Conservation (phyloP, 2,888 invertebrate genomes). For the Gryllus longicercus region DNA sequence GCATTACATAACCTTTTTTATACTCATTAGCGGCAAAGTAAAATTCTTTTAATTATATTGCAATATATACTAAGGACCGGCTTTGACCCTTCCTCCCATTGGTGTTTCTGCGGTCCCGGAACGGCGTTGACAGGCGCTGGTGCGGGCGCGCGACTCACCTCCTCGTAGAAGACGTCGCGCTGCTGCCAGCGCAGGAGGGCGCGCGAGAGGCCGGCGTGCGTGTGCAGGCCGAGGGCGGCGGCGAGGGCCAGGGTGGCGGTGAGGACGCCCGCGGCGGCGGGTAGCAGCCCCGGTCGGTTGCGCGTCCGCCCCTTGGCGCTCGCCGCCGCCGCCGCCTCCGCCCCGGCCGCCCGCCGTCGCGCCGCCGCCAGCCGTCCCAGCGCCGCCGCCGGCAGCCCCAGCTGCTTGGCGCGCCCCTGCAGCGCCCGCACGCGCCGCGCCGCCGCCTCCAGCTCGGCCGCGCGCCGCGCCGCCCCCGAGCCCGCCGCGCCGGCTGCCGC, state of each 20-base stretch:
- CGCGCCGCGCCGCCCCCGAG: not conserved
- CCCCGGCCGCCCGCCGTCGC: not conserved
- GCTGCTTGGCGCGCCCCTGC: not conserved
- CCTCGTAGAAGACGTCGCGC: not conserved
- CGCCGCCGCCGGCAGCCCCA: not conserved
- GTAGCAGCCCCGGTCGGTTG: not conserved
- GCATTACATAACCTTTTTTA: too few relatives aligned
- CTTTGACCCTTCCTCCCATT: not conserved
- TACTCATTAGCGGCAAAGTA: too few relatives aligned
- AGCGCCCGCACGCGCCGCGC: slow-evolving; percentile 8
- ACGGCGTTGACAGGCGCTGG: too few relatives aligned
- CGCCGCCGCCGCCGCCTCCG: not conserved
- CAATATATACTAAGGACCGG: too few relatives aligned
- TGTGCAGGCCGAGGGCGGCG: slow-evolving; percentile 17
- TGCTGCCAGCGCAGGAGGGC: not conserved
- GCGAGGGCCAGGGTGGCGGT: not conserved
- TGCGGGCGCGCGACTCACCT: not conserved
- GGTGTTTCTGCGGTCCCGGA: not conserved
- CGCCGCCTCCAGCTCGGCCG: not conserved
- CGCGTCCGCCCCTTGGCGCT: not conserved
- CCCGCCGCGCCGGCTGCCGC: not conserved
- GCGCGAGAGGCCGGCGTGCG: not conserved
- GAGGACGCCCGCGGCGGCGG: not conserved
- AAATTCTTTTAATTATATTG: too few relatives aligned
- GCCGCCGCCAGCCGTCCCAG: not conserved